Conservation (phyloP, 2,113 vertebrate species). For the Dipodomys ordii region DNA sequence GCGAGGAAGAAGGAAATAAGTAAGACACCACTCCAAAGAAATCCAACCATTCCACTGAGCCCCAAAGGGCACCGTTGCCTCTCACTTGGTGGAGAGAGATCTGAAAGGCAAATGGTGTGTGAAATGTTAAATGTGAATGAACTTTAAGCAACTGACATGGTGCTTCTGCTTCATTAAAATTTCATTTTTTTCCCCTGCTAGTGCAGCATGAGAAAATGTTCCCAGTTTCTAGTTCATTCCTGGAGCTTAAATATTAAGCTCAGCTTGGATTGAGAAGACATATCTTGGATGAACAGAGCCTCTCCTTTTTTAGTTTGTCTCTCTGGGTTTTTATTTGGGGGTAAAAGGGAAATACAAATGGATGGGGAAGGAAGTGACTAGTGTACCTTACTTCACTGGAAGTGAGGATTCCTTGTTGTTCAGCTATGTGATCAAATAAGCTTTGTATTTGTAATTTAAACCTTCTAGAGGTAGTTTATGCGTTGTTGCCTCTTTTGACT, state of each 20-base stretch:
- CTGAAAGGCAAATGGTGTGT: slow-evolving; percentile 41
- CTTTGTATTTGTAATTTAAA: neutral
- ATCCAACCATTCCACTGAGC: neutral
- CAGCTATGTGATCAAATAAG: rapidly evolving
- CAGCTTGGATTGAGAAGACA: neutral
- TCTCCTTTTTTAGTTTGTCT: neutral
- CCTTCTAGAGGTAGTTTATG: neutral
- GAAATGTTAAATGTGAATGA: slow-evolving; percentile 63
- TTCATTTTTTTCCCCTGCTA: slow-evolving; percentile 19
- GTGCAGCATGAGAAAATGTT: slow-evolving; percentile 11
- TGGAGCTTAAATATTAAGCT: neutral
- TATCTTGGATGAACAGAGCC: neutral
- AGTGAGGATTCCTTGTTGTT: neutral
- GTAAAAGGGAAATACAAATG: neutral
- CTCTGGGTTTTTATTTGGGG: neutral
- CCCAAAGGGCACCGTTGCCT: neutral
- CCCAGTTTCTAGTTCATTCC: neutral
- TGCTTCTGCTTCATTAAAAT: slow-evolving; percentile 55
- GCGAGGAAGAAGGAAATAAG: neutral
- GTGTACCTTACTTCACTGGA: neutral
- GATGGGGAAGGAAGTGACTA: neutral
- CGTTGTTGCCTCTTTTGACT: neutral
- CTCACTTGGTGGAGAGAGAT: slow-evolving; percentile 23
- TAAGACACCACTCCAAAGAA: neutral
- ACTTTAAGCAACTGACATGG: slow-evolving; percentile 41